Percentiles rank a stretch among this genome's conserved stretches.
Conservation (phyloP, 2,888 invertebrate genomes). For the Oligia fasciuncula region DNA sequence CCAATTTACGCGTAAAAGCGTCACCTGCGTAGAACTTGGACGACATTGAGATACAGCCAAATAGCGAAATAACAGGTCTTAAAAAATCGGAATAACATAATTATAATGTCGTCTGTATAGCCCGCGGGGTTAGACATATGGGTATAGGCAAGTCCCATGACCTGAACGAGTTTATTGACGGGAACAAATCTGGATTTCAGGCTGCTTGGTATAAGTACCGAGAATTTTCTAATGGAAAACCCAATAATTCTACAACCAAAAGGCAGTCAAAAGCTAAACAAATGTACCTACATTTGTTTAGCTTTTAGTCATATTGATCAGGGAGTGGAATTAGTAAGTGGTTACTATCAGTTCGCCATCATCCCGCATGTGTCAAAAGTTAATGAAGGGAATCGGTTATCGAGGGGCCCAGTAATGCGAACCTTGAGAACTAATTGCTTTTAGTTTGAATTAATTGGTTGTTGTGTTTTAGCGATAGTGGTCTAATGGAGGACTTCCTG, state of each 20-base stretch:
- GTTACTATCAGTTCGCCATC: conserved; percentile 34
- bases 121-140: not conserved
- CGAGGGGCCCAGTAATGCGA: conserved; percentile 10
- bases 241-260: not conserved
- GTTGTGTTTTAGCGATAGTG: conserved; percentile 12
- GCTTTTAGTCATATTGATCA: not conserved
- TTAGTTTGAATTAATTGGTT: conserved; percentile 44
- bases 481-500: conserved; percentile 3
- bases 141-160: not conserved
- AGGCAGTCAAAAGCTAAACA: not conserved
- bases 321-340: conserved; percentile 17
- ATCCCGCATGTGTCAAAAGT: conserved; percentile 45
- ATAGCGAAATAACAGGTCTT: not conserved
- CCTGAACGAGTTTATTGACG: too few species aligned
- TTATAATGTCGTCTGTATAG: not conserved
- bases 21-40: conserved; percentile 23
- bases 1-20: conserved; percentile 43
- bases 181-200: not conserved
- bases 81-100: not conserved
- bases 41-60: conserved; percentile 10
- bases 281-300: not conserved
- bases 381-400: conserved; percentile 51
- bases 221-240: not conserved
- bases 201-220: not conserved
- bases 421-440: conserved; percentile 37